Evolutionary conservation across 1,140 invertebrate species (phyloP), one percentile per base, ranked within the genome.

Genomic region (Sesamia nonagrioides): DNA sequence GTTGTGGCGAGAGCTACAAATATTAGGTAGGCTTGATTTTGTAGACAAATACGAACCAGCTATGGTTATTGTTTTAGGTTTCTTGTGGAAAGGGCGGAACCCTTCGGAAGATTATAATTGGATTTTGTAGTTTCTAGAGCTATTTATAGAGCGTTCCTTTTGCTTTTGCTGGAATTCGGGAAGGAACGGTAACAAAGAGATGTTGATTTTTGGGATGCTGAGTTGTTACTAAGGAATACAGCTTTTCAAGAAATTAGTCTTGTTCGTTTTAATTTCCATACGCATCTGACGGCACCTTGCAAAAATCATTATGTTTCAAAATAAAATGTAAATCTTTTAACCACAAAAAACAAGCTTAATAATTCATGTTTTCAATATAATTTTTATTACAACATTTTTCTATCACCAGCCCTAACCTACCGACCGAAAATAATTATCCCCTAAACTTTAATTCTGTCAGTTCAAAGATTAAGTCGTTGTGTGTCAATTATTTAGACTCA

Each of bases 1-100:
- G 58, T 45, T 75, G 73, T 63, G 73, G 73, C 58, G 21, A 45
- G 5, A 45, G 42, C 2, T 35, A 50, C 58, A 75, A 75, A 75
- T 75, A 75, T 63, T 75, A n/a, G n/a, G 21, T 6, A 9, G 11
- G 21, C 35, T 6, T 40, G 33, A 15, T 69, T 69, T 48, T 50
- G 11, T 42, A 27, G 21, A 69, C 21, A 69, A 69, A 50, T 68
- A 45, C n/a, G 37, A 42, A 40, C 35, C 3, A 18, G 35, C 35
- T 40, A 58, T 21, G 6, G 17, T 42, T 66, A 66, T 66, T 66
- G 61, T 42, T 66, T 42, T 42, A 66, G 33, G 37, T 6, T 66
- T 15, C n/a, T 18, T 42, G 17, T 63, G 7, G 17, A 40, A 37
- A 15, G 35, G 35, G 15, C 15, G 11, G n/a, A 0, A 3, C 35